Evolutionary conservation across 2,888 invertebrate species (phyloP).

Genomic region (Muschampia plurimacula): DNA sequence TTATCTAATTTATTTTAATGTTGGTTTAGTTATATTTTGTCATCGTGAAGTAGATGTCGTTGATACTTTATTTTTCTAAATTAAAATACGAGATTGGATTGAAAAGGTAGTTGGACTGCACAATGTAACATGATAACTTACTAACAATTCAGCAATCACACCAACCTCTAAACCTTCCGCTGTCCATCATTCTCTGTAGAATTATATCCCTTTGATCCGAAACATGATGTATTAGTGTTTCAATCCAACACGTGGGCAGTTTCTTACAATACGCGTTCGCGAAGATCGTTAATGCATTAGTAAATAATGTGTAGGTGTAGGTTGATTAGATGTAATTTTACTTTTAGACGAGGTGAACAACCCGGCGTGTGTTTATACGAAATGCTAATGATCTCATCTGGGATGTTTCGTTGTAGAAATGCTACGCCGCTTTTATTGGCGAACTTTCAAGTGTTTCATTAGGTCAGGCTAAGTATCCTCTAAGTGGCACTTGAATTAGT

Average conservation of each 20-base stretch:
- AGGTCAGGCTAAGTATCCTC: not conserved
- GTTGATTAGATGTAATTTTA: conserved; percentile 78
- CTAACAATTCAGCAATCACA: not conserved
- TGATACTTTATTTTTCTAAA: no score
- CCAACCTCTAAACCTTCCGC: not conserved
- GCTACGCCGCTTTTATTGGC: conserved; percentile 40
- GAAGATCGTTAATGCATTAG: conserved; percentile 74
- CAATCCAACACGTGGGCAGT: conserved; percentile 56
- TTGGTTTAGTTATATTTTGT: not conserved
- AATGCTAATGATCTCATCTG: conserved; percentile 52
- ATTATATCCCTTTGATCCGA: conserved; percentile 20
- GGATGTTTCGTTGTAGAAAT: conserved; percentile 43
- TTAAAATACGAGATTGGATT: no score
- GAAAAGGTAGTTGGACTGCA: no score
- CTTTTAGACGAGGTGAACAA: conserved; percentile 75
- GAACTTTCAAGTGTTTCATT: conserved; percentile 40
- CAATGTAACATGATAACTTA: not conserved
- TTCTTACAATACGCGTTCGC: conserved; percentile 55
- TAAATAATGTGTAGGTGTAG: conserved; percentile 70
- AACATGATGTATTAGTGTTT: conserved; percentile 48
- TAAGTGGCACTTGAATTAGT: conserved; percentile 8
- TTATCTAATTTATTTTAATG: not conserved
- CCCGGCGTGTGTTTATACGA: conserved; percentile 55
- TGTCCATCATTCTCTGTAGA: conserved; percentile 5
- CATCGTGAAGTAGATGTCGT: not conserved